phyloP scores from a whole-genome alignment of 2,797 vertebrate genomes.

The Harpagifer antarcticus region DNA sequence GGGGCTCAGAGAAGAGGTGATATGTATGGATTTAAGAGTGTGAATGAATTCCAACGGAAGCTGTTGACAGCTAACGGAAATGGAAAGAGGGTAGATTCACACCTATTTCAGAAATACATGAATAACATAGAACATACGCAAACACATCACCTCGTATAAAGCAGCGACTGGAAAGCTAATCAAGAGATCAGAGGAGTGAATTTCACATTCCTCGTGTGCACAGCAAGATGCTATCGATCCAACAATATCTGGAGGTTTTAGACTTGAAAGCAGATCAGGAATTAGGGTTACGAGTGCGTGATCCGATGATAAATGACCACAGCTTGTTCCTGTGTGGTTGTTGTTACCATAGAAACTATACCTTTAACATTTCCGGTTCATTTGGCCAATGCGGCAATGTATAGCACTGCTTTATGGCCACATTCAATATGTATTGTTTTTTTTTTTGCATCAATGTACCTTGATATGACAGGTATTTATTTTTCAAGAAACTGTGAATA shows the following conservation, averaged over 20 bases:
- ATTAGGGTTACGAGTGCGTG: neutral
- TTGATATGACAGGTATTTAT: neutral
- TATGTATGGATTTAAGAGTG: neutral
- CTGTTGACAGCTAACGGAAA: neutral
- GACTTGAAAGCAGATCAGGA: slow-evolving; percentile 9
- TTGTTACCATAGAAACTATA: neutral
- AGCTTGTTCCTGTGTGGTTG: neutral
- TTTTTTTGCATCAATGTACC: neutral
- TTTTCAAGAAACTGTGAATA: neutral
- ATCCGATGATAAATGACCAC: neutral
- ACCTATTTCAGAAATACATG: neutral
- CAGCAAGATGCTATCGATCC: slow-evolving; percentile 36
- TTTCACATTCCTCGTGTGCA: slow-evolving; percentile 60
- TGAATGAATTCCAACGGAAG: neutral
- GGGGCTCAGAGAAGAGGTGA: neutral
- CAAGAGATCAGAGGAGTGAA: slow-evolving; percentile 45
- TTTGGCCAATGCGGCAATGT: neutral
- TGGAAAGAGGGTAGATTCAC: neutral
- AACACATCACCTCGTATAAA: neutral
- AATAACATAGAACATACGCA: neutral
- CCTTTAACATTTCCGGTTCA: neutral
- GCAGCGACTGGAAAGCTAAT: slow-evolving; percentile 14
- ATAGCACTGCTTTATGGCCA: neutral
- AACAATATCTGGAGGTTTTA: slow-evolving; percentile 18
- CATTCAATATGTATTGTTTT: neutral